Conservation (phyloP, 1,140 invertebrate species). For the Nasonia longicornis region DNA sequence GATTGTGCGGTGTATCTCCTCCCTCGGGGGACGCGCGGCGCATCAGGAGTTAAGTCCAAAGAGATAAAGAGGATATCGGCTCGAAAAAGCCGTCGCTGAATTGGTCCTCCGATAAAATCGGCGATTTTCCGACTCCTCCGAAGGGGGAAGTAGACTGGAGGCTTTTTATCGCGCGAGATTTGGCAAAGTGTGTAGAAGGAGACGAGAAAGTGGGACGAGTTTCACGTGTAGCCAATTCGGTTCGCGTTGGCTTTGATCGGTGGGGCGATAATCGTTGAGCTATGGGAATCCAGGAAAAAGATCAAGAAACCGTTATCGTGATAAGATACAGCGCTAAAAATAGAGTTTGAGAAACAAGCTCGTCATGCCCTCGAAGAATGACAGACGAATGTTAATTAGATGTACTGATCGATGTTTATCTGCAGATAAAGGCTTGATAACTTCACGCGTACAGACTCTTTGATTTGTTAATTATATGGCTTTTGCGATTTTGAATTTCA, state of each 20-base stretch:
- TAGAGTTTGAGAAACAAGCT: neutral
- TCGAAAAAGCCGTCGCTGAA: constrained; percentile 22
- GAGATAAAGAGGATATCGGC: neutral
- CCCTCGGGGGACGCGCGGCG: neutral
- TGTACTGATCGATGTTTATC: neutral
- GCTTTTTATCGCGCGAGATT: constrained; percentile 29
- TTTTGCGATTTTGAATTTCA: neutral
- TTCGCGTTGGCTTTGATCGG: neutral
- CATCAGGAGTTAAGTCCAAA: neutral
- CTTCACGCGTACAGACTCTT: no score
- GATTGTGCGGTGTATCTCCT: neutral
- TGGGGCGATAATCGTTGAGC: neutral
- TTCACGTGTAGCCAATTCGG: neutral
- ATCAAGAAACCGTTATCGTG: neutral
- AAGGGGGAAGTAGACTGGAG: neutral
- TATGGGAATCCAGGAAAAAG: neutral
- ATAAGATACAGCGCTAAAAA: neutral
- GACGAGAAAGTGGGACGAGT: constrained; percentile 7
- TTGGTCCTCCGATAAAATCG: constrained; percentile 29
- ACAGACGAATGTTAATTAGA: neutral
- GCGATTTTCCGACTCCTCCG: constrained; percentile 29
- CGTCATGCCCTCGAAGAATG: neutral
- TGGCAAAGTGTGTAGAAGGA: neutral
- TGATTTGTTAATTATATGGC: no score
- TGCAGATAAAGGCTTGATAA: no score